Base-by-base conservation (phyloP, 2,888 invertebrate species). In the Tenthredo livida region DNA sequence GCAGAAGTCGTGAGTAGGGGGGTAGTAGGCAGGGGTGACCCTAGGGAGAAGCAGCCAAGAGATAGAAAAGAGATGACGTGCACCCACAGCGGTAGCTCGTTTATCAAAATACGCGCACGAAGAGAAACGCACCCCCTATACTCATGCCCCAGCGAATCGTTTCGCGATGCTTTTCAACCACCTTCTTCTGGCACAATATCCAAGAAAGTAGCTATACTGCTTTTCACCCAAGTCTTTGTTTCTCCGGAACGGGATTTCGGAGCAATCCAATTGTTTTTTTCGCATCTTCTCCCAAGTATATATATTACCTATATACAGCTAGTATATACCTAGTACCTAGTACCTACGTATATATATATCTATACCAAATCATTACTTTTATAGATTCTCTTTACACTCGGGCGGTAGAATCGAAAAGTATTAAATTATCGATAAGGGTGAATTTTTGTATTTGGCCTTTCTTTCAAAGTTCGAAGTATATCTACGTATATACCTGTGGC, bases 11-110 rank as follows among this genome's bases (percentile, higher is more conserved):
- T 37, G 82, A 40, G 83, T 73, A 40, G 85, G 67, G 67, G 67
- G 67, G 33, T 29, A 70, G 70, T 37, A 9, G 73, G 73, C 40
- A n/a, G 77, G 65, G 80, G 80, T 61, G 61, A 61, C 65, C 61
- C 80, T 21, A 37, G 65, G 80, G 80, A 80, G 61, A 65, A 80
- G 10, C 61, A 67, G 33, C 70, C 47, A 47, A n/a, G 65, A 83
- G 83, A 70, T 70, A 70, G 70, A 83, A 83, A 70, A 83, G 83
- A 65, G 83, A 70, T 70, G 67, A 50, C 83, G 83, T 83, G 12
- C 67, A 83, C 25, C 67, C 61, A 61, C 80, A 47, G 78, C n/a
- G 25, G 12, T 25, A 61, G 50, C 70, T 83, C 83, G 80, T 80
- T 80, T 80, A 80, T 80, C 80, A 80, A 80, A 80, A 80, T 77